Evolutionary conservation across 2,797 vertebrate genomes (phyloP), one percentile per base, ranked within the genome.

Genomic region (Acridotheres tristis): DNA sequence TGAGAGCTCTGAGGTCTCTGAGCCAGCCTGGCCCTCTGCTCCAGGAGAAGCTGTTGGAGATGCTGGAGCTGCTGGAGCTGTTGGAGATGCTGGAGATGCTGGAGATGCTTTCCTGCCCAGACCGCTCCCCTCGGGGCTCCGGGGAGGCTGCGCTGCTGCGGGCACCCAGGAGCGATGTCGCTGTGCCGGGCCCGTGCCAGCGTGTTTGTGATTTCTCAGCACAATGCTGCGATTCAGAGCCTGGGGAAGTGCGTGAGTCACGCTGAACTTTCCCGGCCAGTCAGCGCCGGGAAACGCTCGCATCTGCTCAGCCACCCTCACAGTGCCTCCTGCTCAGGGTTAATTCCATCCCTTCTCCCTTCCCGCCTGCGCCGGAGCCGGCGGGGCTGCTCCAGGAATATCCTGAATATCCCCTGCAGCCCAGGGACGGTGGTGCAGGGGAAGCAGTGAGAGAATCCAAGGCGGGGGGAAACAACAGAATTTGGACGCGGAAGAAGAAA

Each of bases 181-280:
- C 69, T 2, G 25, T 27, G 87, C 75, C 2, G 26, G 51, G 65
- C 21, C 26, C 54, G 43, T 61, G 84, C 57, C 45, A 12, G 75
- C 30, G 12, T 2, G 19, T 53, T 95, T 65, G 89, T 87, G 88
- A 93, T 90, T 96, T 96, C 95, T 94, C 91, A 89, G 95, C 92
- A 97, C 95, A 97, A 96, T 90, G 95, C 95, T 18, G 83, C 48
- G 45, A 97, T 97, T 96, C 94, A 95, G 85, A 94, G 77, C 89
- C 90, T 8, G 77, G 91, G 92, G 78, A 96, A 85, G 90, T 25
- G 0, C 72, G 14, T 97, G 97, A 97, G 93, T 97, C 96, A 97
- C 5, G 19, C 88, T 34, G 95, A 96, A 92, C 88, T 96, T 96
- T 94, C 95, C 90, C 50, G 5, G 75, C 25, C 79, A 72, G 76